phyloP scores from a whole-genome alignment of 2,113 vertebrate genomes.

The Ramphastos sulfuratus region DNA sequence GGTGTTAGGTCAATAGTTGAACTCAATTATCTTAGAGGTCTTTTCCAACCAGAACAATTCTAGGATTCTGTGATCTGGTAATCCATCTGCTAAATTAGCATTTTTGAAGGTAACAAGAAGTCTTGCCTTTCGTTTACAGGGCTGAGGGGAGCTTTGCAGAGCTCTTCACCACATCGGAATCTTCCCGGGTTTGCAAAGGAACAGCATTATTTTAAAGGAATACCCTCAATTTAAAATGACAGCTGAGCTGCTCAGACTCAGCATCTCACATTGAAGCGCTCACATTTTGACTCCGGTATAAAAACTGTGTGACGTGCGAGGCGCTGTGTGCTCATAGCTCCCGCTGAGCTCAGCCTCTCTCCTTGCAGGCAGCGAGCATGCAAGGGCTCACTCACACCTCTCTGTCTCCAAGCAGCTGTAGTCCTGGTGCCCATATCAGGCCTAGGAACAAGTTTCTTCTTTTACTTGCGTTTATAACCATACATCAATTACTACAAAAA shows the following conservation, averaged over 20 bases:
- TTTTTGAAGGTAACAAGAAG: conserved; percentile 23
- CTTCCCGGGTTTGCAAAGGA: background rate
- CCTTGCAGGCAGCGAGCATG: background rate
- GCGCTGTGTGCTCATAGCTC: background rate
- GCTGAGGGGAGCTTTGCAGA: background rate
- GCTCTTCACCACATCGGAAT: background rate
- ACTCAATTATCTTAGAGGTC: no score
- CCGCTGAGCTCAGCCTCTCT: fast-evolving
- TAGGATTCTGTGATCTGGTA: background rate
- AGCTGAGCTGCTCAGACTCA: background rate
- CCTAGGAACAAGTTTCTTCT: background rate
- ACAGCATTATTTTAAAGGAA: background rate
- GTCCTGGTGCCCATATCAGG: background rate
- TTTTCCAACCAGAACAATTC: no score
- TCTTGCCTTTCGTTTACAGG: background rate
- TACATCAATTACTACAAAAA: background rate
- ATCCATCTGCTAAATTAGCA: conserved; percentile 25
- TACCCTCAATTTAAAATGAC: background rate
- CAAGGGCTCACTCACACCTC: background rate
- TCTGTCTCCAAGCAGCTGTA: background rate
- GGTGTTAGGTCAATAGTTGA: no score
- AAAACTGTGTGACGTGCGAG: fast-evolving
- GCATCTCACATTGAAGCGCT: fast-evolving
- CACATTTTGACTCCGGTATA: background rate
- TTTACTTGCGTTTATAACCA: background rate